phyloP scores from a whole-genome alignment of 1,140 invertebrate genomes.

The Lycorma delicatula region DNA sequence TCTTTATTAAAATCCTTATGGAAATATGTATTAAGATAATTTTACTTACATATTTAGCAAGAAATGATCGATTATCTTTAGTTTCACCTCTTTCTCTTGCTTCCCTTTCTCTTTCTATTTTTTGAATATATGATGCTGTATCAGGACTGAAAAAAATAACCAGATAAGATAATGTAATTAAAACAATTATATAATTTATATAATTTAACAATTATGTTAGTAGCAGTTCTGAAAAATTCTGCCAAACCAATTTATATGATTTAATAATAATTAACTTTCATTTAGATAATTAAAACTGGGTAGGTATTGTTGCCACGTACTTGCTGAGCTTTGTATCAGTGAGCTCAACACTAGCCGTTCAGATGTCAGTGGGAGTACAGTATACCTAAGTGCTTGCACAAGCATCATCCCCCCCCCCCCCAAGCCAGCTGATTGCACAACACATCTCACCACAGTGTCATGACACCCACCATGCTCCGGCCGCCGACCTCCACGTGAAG shows the following conservation, averaged over 20 bases:
- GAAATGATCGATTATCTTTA: constrained; percentile 87
- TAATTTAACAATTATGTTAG: background rate
- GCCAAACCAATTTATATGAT: background rate
- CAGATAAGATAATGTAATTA: constrained; percentile 30
- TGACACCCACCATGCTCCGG: too few relatives aligned
- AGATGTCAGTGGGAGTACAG: too few relatives aligned
- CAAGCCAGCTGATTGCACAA: too few relatives aligned
- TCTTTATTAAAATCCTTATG: too few relatives aligned
- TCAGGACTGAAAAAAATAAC: constrained; percentile 61
- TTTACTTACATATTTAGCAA: constrained; percentile 91
- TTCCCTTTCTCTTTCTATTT: constrained; percentile 79
- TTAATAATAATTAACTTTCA: background rate
- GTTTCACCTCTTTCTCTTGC: constrained; percentile 82
- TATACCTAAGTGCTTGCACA: background rate
- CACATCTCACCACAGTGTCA: too few relatives aligned
- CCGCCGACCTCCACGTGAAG: too few relatives aligned
- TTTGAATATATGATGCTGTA: constrained; percentile 85
- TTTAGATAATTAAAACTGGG: too few relatives aligned
- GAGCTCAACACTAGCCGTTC: too few relatives aligned
- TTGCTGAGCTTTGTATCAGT: too few relatives aligned
- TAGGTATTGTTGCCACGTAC: too few relatives aligned
- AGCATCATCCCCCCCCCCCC: too few relatives aligned
- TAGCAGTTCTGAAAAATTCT: constrained; percentile 19
- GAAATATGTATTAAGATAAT: too few relatives aligned
- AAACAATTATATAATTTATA: constrained; percentile 35